phyloP scores from a whole-genome alignment of 2,888 invertebrate genomes.

The Tetranychus truncatus region DNA sequence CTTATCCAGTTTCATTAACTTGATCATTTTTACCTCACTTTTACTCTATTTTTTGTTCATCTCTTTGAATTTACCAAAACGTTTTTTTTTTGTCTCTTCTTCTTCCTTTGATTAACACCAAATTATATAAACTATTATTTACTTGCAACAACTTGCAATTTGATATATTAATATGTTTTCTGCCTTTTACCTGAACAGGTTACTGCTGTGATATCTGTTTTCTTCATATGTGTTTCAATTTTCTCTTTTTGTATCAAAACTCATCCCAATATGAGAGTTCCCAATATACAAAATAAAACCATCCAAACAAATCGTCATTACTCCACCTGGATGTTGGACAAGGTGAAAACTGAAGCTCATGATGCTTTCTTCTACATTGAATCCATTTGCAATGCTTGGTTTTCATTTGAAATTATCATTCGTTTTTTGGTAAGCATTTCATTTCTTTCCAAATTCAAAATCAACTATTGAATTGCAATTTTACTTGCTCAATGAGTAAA shows the following conservation, averaged over 20 bases:
- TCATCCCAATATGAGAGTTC: constrained; percentile 63
- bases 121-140: no score
- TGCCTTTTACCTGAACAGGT: constrained; percentile 43
- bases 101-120: constrained; percentile 8
- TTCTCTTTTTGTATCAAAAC: constrained; percentile 90
- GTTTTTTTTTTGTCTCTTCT: constrained; percentile 13
- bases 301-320: constrained; percentile 21
- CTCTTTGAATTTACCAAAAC: background rate
- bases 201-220: constrained; percentile 74
- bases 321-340: constrained; percentile 28
- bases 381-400: constrained; percentile 84
- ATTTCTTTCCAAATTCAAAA: no score
- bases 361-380: constrained; percentile 74
- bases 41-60: background rate
- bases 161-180: no score
- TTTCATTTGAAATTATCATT: constrained; percentile 74
- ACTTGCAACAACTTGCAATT: no score
- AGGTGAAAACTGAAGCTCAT: constrained; percentile 37
- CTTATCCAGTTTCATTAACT: background rate
- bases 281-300: constrained; percentile 31
- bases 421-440: constrained; percentile 55
- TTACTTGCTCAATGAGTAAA: no score
- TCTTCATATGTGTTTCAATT: constrained; percentile 90
- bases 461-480: no score
- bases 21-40: background rate